These are phyloP conservation scores for Philonicus albiceps DNA, from an alignment of 2,888 invertebrate species.

Conservation along the genomic window DNA sequence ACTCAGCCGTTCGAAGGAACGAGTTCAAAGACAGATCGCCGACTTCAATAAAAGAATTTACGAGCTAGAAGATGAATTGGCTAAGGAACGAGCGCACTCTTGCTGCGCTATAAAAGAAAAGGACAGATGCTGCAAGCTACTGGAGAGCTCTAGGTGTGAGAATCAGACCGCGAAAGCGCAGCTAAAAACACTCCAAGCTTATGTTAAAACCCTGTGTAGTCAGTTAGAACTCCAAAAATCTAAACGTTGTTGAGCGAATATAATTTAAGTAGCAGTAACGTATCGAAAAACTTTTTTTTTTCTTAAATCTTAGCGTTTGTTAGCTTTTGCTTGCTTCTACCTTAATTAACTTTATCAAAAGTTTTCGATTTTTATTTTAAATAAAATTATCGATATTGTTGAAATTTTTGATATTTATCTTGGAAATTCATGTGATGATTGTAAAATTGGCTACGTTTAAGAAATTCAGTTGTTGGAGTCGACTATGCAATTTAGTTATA, in stretches of 20 bases:
- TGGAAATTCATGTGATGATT: neutral
- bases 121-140: neutral
- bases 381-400: neutral
- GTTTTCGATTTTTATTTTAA: too few relatives aligned
- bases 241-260: neutral
- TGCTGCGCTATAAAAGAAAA: neutral
- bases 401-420: neutral
- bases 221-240: neutral
- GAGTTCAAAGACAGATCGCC: neutral
- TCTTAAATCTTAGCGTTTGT: too few relatives aligned
- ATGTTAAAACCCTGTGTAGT: neutral
- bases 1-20: neutral
- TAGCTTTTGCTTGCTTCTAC: neutral
- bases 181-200: neutral
- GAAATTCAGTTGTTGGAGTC: neutral
- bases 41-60: neutral
- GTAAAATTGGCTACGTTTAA: neutral
- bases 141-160: neutral
- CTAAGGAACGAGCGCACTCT: neutral
- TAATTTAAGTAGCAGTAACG: neutral
- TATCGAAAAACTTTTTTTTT: too few relatives aligned
- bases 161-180: neutral
- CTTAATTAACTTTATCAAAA: too few relatives aligned
- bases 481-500: neutral
- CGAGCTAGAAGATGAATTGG: neutral